phyloP scores from a whole-genome alignment of 2,888 invertebrate species.

The Amblyjoppa fuscipennis region DNA sequence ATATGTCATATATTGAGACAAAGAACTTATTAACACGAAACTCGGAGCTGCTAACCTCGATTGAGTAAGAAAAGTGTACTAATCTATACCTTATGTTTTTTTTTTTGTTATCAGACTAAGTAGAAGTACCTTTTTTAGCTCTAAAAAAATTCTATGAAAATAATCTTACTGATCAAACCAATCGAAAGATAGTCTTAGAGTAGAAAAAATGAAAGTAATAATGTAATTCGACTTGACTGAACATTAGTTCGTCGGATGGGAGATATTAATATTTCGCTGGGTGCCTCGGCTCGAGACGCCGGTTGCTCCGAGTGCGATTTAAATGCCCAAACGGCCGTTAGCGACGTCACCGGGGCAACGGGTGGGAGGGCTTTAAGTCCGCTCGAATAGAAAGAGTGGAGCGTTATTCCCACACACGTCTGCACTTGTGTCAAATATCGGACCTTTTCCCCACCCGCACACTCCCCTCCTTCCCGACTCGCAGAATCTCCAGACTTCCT shows the following conservation, averaged over 20 bases:
- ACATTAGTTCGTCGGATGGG: background rate
- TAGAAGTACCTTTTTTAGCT: background rate
- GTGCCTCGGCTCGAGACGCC: background rate
- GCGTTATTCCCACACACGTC: conserved; percentile 13
- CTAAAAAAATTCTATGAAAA: background rate
- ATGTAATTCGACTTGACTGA: background rate
- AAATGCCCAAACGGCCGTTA: conserved; percentile 66
- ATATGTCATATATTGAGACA: background rate
- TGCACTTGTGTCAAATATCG: conserved; percentile 40
- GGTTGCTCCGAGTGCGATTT: conserved; percentile 36
- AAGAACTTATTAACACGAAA: background rate
- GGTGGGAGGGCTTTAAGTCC: conserved; percentile 58
- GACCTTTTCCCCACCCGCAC: conserved; percentile 49
- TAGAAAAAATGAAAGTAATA: background rate
- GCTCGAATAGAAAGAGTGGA: conserved; percentile 54
- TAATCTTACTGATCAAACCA: background rate
- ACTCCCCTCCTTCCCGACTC: conserved; percentile 28
- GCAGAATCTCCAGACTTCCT: background rate
- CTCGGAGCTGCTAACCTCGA: background rate
- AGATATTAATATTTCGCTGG: background rate
- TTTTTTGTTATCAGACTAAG: background rate
- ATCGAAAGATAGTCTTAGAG: background rate
- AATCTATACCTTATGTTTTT: background rate
- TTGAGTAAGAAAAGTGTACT: background rate
- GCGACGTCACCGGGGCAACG: conserved; percentile 47